These are phyloP conservation scores for Perdita meconis DNA, from an alignment of 2,888 invertebrate species.

Conservation along the genomic window DNA sequence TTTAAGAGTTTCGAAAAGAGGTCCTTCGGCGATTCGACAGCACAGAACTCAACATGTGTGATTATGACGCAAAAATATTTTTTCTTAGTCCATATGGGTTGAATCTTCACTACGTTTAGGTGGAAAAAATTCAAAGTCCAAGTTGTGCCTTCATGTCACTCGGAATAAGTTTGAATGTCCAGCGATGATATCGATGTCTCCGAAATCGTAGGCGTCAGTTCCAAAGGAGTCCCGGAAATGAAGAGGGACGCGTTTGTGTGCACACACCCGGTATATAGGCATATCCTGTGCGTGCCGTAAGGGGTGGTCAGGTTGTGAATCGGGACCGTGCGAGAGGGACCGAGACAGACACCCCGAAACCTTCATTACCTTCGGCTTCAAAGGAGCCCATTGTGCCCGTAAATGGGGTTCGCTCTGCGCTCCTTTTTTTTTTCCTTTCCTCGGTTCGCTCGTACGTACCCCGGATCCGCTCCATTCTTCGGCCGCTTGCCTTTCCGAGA, in stretches of 20 bases:
- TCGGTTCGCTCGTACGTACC: slow-evolving; percentile 66
- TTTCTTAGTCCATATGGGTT: no score
- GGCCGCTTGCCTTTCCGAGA: slow-evolving; percentile 75
- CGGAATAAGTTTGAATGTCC: slow-evolving; percentile 2
- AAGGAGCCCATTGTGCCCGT: slow-evolving; percentile 79
- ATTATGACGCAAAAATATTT: no score
- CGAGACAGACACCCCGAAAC: slow-evolving; percentile 76
- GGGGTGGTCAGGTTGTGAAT: slow-evolving; percentile 77
- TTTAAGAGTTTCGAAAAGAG: no score
- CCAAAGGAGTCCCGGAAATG: not conserved
- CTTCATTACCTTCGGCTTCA: slow-evolving; percentile 79
- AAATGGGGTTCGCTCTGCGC: slow-evolving; percentile 76
- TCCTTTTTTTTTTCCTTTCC: slow-evolving; percentile 59
- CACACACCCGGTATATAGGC: slow-evolving; percentile 73
- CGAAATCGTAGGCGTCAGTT: no score
- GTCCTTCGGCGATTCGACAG: no score
- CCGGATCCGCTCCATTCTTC: slow-evolving; percentile 74
- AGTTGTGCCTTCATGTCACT: no score
- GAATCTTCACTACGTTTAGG: no score
- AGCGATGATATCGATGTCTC: no score
- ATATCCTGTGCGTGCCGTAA: slow-evolving; percentile 73
- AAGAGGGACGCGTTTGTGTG: slow-evolving; percentile 26
- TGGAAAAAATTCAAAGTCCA: no score
- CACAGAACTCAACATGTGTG: no score
- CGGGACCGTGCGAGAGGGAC: slow-evolving; percentile 65